Conservation (phyloP, 2,113 vertebrate genomes). For the Hippocampus guttulatus region DNA sequence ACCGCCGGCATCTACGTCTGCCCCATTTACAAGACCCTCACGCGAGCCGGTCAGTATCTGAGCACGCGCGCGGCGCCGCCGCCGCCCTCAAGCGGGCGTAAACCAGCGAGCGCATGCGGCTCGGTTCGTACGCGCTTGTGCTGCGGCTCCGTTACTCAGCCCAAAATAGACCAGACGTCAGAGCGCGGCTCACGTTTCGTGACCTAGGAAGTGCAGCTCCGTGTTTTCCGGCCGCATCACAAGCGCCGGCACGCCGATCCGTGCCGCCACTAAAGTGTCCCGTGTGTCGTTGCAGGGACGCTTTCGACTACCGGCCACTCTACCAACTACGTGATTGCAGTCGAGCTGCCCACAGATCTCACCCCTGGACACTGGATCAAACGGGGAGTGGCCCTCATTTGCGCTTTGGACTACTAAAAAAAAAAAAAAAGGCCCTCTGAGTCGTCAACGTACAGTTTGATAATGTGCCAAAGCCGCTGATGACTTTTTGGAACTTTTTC, state of each 20-base stretch:
- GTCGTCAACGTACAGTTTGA: not conserved
- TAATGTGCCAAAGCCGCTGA: not conserved
- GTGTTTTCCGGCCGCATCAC: constrained; percentile 51
- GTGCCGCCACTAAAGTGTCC: constrained; percentile 10
- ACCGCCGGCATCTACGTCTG: constrained; percentile 77
- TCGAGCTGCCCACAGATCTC: constrained; percentile 79
- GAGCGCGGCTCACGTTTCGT: constrained; percentile 53
- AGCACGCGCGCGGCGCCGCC: not conserved
- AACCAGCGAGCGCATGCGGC: not conserved
- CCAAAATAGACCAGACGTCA: constrained; percentile 59
- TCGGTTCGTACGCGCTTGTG: constrained; percentile 23
- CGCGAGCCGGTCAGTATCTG: constrained; percentile 75
- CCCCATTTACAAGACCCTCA: constrained; percentile 91
- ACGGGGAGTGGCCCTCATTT: constrained; percentile 83
- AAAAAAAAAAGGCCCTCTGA: not conserved
- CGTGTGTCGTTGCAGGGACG: constrained; percentile 68
- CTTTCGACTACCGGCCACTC: constrained; percentile 86
- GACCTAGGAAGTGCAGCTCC: constrained; percentile 52
- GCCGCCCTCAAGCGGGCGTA: not conserved
- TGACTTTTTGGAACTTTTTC: not conserved
- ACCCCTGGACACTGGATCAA: constrained; percentile 86
- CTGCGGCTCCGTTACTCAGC: constrained; percentile 54
- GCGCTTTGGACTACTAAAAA: constrained; percentile 83
- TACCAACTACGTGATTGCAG: constrained; percentile 84
- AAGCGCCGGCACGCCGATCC: constrained; percentile 9